phyloP scores from a whole-genome alignment of 2,888 invertebrate genomes.

The Nephrocerus scutellatus region DNA sequence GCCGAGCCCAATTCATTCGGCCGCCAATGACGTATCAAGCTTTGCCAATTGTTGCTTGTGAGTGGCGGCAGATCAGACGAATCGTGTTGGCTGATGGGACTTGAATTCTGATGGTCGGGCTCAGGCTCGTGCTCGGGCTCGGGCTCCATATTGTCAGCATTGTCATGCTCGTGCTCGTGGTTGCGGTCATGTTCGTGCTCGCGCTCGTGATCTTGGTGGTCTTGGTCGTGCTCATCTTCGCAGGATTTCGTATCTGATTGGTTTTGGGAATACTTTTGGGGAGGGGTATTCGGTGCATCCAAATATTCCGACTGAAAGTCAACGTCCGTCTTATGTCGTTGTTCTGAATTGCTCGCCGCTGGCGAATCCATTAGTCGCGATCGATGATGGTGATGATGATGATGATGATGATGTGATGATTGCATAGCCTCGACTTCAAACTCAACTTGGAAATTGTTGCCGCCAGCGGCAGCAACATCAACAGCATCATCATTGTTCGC shows the following conservation, averaged over 20 bases:
- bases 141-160: constrained; percentile 25
- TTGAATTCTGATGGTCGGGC: constrained; percentile 8
- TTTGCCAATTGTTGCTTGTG: constrained; percentile 8
- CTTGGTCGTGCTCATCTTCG: no score
- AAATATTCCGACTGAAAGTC: no score
- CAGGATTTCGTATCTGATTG: no score
- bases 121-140: background rate
- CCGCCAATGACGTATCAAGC: constrained; percentile 28
- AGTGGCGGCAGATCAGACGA: constrained; percentile 5
- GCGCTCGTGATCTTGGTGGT: background rate
- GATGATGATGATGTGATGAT: constrained; percentile 8
- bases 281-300: no score
- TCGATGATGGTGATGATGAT: constrained; percentile 10
- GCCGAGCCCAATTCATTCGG: constrained; percentile 23
- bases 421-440: constrained; percentile 8
- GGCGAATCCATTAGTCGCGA: no score
- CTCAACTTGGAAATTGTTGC: constrained; percentile 12
- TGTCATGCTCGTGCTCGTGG: background rate
- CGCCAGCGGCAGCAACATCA: constrained; percentile 2
- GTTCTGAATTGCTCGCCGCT: no score
- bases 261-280: no score
- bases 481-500: background rate
- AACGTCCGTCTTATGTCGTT: constrained; percentile 12
- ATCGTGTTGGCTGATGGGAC: constrained; percentile 14
- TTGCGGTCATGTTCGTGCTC: background rate